Conservation (phyloP, 2,797 vertebrate genomes). For the Myiothlypis chrysogaster region DNA sequence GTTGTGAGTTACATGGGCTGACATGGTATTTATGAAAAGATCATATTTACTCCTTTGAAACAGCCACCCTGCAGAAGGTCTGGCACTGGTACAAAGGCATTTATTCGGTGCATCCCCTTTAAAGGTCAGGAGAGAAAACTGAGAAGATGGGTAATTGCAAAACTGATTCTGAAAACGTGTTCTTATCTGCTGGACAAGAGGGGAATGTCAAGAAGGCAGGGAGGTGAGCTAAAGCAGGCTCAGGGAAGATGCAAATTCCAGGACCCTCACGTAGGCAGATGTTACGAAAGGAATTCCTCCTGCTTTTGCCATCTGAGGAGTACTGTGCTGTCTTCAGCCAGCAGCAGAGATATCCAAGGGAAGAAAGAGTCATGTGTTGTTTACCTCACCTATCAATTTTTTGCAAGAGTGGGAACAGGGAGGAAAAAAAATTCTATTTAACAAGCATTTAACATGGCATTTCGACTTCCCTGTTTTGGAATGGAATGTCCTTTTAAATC, state of each 20-base stretch:
- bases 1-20: not conserved
- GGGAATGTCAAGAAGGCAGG: conserved; percentile 37
- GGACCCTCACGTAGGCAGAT: conserved; percentile 40
- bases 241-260: conserved; percentile 32
- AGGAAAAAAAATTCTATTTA: not conserved
- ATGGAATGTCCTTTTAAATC: not conserved
- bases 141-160: conserved; percentile 53
- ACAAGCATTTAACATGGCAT: not conserved
- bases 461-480: not conserved
- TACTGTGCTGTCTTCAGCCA: not conserved
- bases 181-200: conserved; percentile 55
- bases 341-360: not conserved
- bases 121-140: conserved; percentile 61
- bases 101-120: conserved; percentile 27
- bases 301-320: not conserved
- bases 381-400: not conserved
- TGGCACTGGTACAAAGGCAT: not conserved
- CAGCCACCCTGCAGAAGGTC: conserved; percentile 17
- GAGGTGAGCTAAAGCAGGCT: conserved; percentile 62
- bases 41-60: conserved; percentile 48
- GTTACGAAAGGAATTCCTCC: conserved; percentile 43
- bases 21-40: conserved; percentile 55
- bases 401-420: not conserved
- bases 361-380: not conserved
- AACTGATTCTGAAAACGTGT: conserved; percentile 35